These are phyloP conservation scores for Lordiphosa fenestrarum DNA, from an alignment of 2,888 invertebrate species.

Conservation along the genomic window DNA sequence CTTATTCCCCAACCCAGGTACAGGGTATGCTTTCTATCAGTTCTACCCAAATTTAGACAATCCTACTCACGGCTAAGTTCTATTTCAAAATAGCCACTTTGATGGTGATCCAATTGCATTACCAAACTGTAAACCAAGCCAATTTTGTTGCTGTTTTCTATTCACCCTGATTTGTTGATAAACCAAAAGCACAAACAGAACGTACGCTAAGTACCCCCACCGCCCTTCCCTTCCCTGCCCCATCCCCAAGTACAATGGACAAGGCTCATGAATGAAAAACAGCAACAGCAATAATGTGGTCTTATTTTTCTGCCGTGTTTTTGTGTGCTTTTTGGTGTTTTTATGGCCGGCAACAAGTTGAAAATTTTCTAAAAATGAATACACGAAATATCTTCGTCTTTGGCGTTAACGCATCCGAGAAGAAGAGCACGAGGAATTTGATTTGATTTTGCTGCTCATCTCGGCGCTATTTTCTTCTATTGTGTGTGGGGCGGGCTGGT, in stretches of 20 bases:
- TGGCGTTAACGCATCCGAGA: slow-evolving; percentile 66
- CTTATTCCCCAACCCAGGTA: background rate
- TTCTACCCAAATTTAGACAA: slow-evolving; percentile 21
- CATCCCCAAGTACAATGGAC: background rate
- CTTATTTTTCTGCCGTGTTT: slow-evolving; percentile 21
- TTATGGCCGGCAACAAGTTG: slow-evolving; percentile 72
- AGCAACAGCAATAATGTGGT: slow-evolving; percentile 12
- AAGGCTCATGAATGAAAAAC: slow-evolving; percentile 52
- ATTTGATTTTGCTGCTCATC: slow-evolving; percentile 48
- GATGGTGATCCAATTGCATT: slow-evolving; percentile 12
- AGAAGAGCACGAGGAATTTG: slow-evolving; percentile 41
- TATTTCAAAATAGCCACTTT: slow-evolving; percentile 12
- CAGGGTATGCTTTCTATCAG: background rate
- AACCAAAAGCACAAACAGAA: slow-evolving; percentile 8
- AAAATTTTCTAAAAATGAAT: slow-evolving; percentile 72
- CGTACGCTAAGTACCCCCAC: slow-evolving; percentile 3
- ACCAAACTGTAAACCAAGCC: slow-evolving; percentile 4
- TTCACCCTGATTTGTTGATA: slow-evolving; percentile 22
- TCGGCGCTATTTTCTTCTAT: slow-evolving; percentile 55
- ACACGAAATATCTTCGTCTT: slow-evolving; percentile 70
- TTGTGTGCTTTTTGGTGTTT: slow-evolving; percentile 13
- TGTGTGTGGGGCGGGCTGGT: slow-evolving; percentile 59
- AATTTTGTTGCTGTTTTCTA: slow-evolving; percentile 11
- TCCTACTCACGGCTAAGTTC: slow-evolving; percentile 12
- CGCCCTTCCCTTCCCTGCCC: background rate